Conservation (phyloP, 2,797 vertebrate species). For the Vireo griseus region DNA sequence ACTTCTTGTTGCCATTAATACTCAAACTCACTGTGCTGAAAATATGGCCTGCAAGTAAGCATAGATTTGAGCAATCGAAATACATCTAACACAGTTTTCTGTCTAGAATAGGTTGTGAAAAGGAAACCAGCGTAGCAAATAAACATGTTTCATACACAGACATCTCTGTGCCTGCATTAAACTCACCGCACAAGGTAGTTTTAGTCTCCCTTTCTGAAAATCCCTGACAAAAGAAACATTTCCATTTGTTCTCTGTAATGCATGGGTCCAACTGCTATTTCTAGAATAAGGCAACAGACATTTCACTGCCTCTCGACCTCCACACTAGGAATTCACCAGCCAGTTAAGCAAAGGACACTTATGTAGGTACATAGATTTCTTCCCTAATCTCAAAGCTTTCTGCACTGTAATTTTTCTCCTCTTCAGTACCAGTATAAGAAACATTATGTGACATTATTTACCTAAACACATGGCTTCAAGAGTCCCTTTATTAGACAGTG, state of each 20-base stretch:
- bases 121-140: background rate
- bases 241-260: background rate
- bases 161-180: background rate
- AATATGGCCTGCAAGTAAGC: background rate
- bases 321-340: background rate
- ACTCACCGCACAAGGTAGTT: background rate
- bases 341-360: background rate
- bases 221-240: background rate
- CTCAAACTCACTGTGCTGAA: background rate
- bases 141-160: accelerated
- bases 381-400: background rate
- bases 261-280: background rate
- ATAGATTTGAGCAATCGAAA: background rate
- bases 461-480: background rate
- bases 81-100: accelerated
- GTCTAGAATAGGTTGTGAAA: background rate
- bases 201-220: background rate
- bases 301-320: accelerated
- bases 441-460: background rate
- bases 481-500: background rate
- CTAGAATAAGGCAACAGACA: background rate
- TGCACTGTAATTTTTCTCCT: background rate
- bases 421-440: background rate
- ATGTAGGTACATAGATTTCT: background rate
- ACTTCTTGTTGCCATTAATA: background rate